Evolutionary conservation across 2,113 vertebrate species (phyloP).

Genomic region (Anarrhichthys ocellatus): DNA sequence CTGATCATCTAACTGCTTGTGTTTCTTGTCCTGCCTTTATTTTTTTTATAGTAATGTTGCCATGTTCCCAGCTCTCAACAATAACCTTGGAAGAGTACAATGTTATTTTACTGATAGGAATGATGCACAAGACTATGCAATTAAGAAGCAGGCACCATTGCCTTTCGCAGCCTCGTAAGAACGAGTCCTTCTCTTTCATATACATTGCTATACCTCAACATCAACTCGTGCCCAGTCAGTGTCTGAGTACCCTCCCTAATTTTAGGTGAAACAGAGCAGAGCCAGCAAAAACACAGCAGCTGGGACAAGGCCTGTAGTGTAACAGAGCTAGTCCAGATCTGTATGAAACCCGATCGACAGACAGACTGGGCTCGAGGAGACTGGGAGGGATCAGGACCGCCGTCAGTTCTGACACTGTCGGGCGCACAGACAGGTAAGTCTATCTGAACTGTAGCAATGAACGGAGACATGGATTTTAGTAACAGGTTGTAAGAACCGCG

Average conservation of each 20-base stretch:
- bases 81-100: background rate
- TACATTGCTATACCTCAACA: constrained; percentile 22
- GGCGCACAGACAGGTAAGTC: constrained; percentile 24
- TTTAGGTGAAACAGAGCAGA: constrained; percentile 61
- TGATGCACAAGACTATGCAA: background rate
- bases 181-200: constrained; percentile 21
- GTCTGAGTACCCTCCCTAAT: constrained; percentile 34
- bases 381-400: constrained; percentile 33
- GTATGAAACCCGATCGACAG: constrained; percentile 59
- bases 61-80: background rate
- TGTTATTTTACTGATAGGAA: background rate
- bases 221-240: constrained; percentile 33
- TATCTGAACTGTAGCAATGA: constrained; percentile 51
- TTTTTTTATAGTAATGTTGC: background rate
- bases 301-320: constrained; percentile 60
- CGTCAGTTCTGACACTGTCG: constrained; percentile 44
- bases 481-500: constrained; percentile 3
- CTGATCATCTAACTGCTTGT: background rate
- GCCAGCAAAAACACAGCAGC: constrained; percentile 40
- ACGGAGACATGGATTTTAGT: constrained; percentile 18
- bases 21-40: background rate
- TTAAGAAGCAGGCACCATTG: background rate
- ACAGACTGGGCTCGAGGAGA: constrained; percentile 6
- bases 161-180: background rate
- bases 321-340: constrained; percentile 64